Evolutionary conservation across 2,113 vertebrate genomes (phyloP).

Genomic region (Prinia subflava): DNA sequence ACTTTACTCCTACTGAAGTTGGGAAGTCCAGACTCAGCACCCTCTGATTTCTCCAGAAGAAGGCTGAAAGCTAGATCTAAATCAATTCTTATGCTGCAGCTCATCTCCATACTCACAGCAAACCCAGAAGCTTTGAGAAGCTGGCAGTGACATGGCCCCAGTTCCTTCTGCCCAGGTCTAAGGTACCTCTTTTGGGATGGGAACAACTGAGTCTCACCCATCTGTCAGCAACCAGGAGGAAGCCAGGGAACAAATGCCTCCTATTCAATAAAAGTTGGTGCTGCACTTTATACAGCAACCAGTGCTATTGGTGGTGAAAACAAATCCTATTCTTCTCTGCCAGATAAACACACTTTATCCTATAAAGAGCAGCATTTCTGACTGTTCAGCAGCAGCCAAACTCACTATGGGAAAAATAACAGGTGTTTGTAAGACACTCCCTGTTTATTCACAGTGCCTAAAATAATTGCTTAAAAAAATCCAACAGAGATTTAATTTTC

Average conservation of each 20-base stretch:
- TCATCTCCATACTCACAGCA: not conserved
- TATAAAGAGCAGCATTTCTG: constrained; percentile 44
- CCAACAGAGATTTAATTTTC: constrained; percentile 52
- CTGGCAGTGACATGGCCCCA: not conserved
- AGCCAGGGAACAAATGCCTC: not conserved
- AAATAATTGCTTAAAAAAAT: constrained; percentile 62
- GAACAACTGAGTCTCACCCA: not conserved
- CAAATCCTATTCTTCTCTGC: constrained; percentile 55
- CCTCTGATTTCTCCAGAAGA: not conserved
- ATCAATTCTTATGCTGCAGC: not conserved
- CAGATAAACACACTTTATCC: constrained; percentile 53
- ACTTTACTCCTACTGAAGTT: not conserved
- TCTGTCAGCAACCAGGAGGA: not conserved
- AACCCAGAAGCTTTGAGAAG: not conserved
- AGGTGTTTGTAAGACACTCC: constrained; percentile 61
- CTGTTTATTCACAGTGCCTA: constrained; percentile 64
- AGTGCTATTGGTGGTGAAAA: not conserved
- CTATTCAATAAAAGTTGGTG: not conserved
- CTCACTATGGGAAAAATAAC: constrained; percentile 62
- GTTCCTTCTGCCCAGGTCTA: not conserved
- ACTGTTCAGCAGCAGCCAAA: constrained; percentile 47
- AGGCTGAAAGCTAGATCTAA: not conserved
- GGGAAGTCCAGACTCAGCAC: not conserved
- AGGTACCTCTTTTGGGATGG: not conserved
- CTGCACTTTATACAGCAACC: not conserved